Evolutionary conservation across 2,113 vertebrate genomes (phyloP).

Genomic region (Cebus imitator): DNA sequence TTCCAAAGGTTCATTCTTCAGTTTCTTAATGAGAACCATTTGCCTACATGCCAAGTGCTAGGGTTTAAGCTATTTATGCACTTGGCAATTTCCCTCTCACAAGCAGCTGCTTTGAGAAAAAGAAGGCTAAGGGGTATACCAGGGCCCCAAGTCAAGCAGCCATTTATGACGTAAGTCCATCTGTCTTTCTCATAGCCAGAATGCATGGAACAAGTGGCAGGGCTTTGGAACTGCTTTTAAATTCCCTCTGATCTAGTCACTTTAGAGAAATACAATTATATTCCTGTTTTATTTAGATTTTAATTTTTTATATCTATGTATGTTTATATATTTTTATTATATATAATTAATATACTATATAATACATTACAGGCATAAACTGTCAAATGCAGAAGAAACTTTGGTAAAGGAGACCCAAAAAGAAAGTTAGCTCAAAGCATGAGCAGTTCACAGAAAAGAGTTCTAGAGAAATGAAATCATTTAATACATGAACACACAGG

Average conservation of each 20-base stretch:
- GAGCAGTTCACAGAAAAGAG: background rate
- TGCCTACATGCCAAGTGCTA: conserved; percentile 36
- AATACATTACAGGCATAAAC: background rate
- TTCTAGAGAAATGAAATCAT: background rate
- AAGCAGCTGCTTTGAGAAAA: conserved; percentile 58
- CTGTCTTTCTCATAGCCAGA: conserved; percentile 16
- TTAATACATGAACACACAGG: background rate
- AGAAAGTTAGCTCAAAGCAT: background rate
- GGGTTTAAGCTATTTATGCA: conserved; percentile 35
- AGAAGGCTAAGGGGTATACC: conserved; percentile 5
- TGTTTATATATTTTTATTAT: background rate
- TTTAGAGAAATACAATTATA: conserved; percentile 21
- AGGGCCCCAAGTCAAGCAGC: background rate
- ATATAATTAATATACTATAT: background rate
- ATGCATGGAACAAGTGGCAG: background rate
- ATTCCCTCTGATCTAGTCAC: conserved; percentile 19
- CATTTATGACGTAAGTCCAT: conserved; percentile 39
- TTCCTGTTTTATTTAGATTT: conserved; percentile 16
- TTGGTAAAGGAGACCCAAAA: background rate
- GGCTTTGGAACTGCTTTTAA: conserved; percentile 44
- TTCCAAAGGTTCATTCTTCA: conserved; percentile 33
- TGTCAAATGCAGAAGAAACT: background rate
- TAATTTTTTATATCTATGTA: background rate
- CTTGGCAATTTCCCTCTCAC: conserved; percentile 53
- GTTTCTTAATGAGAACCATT: conserved; percentile 40